Conservation (phyloP, 1,140 invertebrate genomes). For the Babylonia areolata region DNA sequence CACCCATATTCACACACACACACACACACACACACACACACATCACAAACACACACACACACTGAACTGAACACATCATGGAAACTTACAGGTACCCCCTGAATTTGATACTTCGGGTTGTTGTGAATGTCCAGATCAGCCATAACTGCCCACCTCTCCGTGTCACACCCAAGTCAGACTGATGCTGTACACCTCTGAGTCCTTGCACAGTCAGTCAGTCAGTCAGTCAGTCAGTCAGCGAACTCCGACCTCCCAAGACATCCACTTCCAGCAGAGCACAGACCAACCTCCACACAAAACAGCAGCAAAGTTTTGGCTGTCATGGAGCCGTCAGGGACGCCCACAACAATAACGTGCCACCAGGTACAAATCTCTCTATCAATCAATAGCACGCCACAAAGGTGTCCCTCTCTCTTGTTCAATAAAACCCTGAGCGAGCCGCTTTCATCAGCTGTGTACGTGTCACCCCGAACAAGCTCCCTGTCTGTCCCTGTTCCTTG, state of each 20-base stretch:
- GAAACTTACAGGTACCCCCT: slow-evolving; percentile 36
- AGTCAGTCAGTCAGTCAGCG: not conserved
- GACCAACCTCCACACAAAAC: not conserved
- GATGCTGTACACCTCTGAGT: not conserved
- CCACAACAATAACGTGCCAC: not conserved
- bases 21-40: no score
- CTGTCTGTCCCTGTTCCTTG: no score
- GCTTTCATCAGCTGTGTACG: not conserved
- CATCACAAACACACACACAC: no score
- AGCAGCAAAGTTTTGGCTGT: no score
- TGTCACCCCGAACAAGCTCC: no score
- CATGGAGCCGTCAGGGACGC: no score
- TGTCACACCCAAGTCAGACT: not conserved
- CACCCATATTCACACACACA: not conserved
- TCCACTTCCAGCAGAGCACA: not conserved
- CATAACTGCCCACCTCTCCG: not conserved
- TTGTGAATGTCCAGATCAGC: slow-evolving; percentile 33
- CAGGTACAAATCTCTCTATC: not conserved
- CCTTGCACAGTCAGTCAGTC: not conserved
- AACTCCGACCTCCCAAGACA: not conserved
- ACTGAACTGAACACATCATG: not conserved
- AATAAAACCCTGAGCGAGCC: not conserved
- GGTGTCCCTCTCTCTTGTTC: not conserved
- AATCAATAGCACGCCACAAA: not conserved
- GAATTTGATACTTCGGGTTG: slow-evolving; percentile 36